phyloP scores from a whole-genome alignment of 1,140 invertebrate species.

The Camponotus pennsylvanicus region DNA sequence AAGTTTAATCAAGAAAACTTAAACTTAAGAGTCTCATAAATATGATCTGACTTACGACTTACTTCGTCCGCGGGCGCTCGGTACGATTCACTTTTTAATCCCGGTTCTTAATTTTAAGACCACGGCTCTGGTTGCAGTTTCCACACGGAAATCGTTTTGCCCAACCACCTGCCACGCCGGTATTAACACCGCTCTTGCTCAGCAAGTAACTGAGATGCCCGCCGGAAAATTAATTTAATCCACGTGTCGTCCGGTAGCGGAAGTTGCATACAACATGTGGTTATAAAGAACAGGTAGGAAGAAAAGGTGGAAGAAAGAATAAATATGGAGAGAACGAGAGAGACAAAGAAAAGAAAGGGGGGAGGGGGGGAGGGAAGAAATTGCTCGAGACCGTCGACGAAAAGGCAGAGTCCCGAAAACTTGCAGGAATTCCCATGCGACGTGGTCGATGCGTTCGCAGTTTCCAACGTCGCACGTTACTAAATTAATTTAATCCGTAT shows the following conservation, averaged over 20 bases:
- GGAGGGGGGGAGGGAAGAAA: background rate
- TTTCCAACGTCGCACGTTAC: slow-evolving; percentile 50
- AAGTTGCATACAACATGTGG: slow-evolving; percentile 53
- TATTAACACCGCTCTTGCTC: slow-evolving; percentile 54
- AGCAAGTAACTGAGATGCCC: slow-evolving; percentile 54
- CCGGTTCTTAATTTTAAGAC: slow-evolving; percentile 59
- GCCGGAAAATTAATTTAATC: slow-evolving; percentile 72
- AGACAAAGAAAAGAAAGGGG: no score
- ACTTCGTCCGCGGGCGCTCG: background rate
- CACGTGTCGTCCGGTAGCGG: slow-evolving; percentile 63
- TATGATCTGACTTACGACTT: slow-evolving; percentile 56
- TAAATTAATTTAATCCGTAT: slow-evolving; percentile 62
- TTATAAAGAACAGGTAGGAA: slow-evolving; percentile 53
- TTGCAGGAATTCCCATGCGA: slow-evolving; percentile 34
- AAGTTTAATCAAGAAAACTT: slow-evolving; percentile 43
- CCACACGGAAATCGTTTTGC: slow-evolving; percentile 57
- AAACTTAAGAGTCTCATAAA: slow-evolving; percentile 45
- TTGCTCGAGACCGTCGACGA: slow-evolving; percentile 18
- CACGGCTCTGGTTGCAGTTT: slow-evolving; percentile 54
- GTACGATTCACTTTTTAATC: slow-evolving; percentile 58
- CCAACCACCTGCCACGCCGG: slow-evolving; percentile 53
- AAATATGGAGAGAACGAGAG: background rate
- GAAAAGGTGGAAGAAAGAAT: background rate
- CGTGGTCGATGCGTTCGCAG: slow-evolving; percentile 54
- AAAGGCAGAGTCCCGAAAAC: slow-evolving; percentile 50